Percentiles rank a stretch among this genome's conserved stretches.
These are phyloP conservation scores for Orthosia gracilis DNA, from an alignment of 2,888 invertebrate species.

Conservation along the genomic window DNA sequence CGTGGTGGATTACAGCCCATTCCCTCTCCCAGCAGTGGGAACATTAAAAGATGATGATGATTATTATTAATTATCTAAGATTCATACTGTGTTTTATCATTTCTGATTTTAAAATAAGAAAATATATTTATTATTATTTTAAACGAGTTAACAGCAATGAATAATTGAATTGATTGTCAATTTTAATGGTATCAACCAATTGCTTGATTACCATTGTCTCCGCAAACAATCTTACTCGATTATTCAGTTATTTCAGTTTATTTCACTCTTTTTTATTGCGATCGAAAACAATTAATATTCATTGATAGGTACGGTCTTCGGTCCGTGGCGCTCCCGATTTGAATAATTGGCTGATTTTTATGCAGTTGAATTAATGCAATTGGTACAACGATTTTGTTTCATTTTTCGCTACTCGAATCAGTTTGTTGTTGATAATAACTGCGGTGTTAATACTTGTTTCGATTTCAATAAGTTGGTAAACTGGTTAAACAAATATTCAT, in stretches of 20 bases:
- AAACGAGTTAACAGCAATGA: slow-evolving; percentile 4
- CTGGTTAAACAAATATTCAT: not conserved
- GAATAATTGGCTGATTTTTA: slow-evolving; percentile 91
- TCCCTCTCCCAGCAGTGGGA: no score
- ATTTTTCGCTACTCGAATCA: slow-evolving; percentile 76
- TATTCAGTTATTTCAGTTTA: slow-evolving; percentile 73
- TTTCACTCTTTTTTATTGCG: slow-evolving; percentile 76
- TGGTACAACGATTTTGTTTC: slow-evolving; percentile 83
- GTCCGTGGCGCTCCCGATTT: slow-evolving; percentile 84
- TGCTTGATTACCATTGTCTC: slow-evolving; percentile 51
- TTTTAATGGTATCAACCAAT: slow-evolving; percentile 62
- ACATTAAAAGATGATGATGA: no score
- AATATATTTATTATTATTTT: no score
- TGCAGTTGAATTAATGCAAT: slow-evolving; percentile 90
- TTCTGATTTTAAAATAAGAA: no score
- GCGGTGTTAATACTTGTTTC: slow-evolving; percentile 29
- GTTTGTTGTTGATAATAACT: slow-evolving; percentile 63
- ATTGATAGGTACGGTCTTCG: slow-evolving; percentile 84
- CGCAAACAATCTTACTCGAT: slow-evolving; percentile 71
- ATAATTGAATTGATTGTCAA: slow-evolving; percentile 8
- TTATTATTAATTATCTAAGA: no score
- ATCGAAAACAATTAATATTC: slow-evolving; percentile 89
- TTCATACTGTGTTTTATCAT: no score
- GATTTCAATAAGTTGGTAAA: slow-evolving; percentile 23
- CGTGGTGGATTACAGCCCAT: no score